Evolutionary conservation across 2,888 invertebrate species (phyloP), one percentile per base, ranked within the genome.

Genomic region (Polydrusus pterygomalis): DNA sequence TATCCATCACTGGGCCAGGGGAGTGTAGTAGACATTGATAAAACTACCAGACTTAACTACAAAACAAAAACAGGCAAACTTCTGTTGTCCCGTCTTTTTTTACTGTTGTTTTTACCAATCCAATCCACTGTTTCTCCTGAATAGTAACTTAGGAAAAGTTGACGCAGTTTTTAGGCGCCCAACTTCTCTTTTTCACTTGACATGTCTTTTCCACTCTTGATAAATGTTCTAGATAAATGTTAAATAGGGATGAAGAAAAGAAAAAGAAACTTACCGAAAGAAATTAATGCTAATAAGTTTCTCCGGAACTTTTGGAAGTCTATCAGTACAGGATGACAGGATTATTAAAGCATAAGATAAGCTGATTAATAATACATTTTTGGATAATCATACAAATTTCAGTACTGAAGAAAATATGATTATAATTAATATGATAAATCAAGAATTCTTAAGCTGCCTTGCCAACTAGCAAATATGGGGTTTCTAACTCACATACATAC

Each of bases 141-240:
- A 65, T 58, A 60, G 51, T 67, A 67, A 67, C 17, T 51, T 67
- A 40, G 17, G 51, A 63, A 76, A 76, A 76, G 76, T 76, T 76
- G 73, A 64, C 76, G 72, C 64, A 76, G 76, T 76, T 76, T 76
- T 76, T 76, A 73, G 76, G 76, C 76, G 76, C 76, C 76, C 68
- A 60, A 76, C 76, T 76, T 69, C 60, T 76, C 73, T 73, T 76
- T 76, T 76, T 76, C 68, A 68, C 68, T 75, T 75, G 75, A 75
- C 75, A 72, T 67, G 75, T 60, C 70, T 67, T 75, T 72, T 62
- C 56, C 60, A 51, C 49, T 54, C 43, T 68, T 76, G 76, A 76
- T 76, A 76, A 76, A 76, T 76, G 76, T 63, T 68, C 69, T 69
- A 76, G 76, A 76, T 76, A 76, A 76, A 75, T 75, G 75, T 71